A percentile compares a stretch with the other conserved stretches of the same genome.
phyloP scores from a whole-genome alignment of 23 tunicate genomes.

The Aplidium turbinatum region DNA sequence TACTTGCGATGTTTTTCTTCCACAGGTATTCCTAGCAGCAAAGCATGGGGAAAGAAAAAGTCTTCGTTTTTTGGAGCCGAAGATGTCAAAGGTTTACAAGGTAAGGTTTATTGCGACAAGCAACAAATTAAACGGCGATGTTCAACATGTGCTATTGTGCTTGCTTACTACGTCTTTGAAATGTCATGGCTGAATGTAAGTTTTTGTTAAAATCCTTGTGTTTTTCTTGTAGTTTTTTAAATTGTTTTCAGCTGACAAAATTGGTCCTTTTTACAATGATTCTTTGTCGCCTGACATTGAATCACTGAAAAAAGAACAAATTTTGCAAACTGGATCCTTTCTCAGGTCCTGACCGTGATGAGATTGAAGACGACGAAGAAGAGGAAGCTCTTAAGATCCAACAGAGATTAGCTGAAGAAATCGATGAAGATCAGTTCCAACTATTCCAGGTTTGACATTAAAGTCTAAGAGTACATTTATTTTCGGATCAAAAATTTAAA shows the following conservation, averaged over 20 bases:
- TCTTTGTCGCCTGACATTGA: not conserved
- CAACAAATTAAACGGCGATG: too few species aligned
- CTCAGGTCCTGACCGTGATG: constrained; percentile 80
- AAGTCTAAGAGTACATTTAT: not conserved
- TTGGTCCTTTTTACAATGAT: too few species aligned
- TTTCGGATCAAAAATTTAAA: not conserved
- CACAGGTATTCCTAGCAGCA: constrained; percentile 70
- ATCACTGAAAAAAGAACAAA: not conserved
- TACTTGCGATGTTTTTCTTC: too few species aligned
- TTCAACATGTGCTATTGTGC: too few species aligned
- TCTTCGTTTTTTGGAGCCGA: constrained; percentile 80
- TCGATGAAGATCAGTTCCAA: constrained; percentile 84
- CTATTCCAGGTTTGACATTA: constrained; percentile 7
- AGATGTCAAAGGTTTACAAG: constrained; percentile 61
- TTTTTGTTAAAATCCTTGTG: too few species aligned
- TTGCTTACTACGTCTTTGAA: too few species aligned
- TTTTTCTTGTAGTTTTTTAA: too few species aligned
- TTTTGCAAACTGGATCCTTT: not conserved
- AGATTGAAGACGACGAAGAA: constrained; percentile 69
- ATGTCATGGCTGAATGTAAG: too few species aligned
- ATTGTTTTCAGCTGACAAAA: too few species aligned
- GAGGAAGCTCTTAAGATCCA: constrained; percentile 85
- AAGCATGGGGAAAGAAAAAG: constrained; percentile 89
- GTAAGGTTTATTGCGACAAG: constrained; percentile 16
- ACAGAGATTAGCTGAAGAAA: constrained; percentile 62